Conservation (phyloP, 1,140 invertebrate species). For the Heterodera schachtii region DNA sequence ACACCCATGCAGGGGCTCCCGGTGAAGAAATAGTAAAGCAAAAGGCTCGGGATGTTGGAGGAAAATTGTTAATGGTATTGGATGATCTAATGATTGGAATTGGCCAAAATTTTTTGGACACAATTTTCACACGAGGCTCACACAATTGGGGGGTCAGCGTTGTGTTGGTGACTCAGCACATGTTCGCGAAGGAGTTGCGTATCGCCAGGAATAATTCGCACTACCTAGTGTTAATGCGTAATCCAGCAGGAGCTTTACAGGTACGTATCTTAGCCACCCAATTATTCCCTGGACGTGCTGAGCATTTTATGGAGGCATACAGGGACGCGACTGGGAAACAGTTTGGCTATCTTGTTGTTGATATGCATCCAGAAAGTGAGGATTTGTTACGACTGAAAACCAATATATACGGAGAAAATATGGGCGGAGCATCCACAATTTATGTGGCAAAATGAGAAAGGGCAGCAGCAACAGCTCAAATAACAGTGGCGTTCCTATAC, state of each 20-base stretch:
- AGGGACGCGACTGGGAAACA: slow-evolving; percentile 27
- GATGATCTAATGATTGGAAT: slow-evolving; percentile 36
- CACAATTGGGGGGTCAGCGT: slow-evolving; percentile 43
- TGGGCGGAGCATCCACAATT: slow-evolving; percentile 14
- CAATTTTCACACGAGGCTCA: slow-evolving; percentile 32
- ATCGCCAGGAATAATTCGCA: slow-evolving; percentile 40
- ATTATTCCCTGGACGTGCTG: slow-evolving; percentile 34
- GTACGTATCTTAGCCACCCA: slow-evolving; percentile 34
- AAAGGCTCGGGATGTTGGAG: neutral
- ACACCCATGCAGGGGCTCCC: slow-evolving; percentile 28
- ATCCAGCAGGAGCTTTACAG: slow-evolving; percentile 33
- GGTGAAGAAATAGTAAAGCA: slow-evolving; percentile 13
- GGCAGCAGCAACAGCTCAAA: neutral
- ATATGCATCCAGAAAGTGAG: slow-evolving; percentile 31
- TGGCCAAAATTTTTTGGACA: slow-evolving; percentile 35
- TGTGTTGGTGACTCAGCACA: slow-evolving; percentile 36
- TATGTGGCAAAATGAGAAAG: slow-evolving; percentile 35
- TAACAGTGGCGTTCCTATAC: neutral
- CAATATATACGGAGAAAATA: slow-evolving; percentile 21
- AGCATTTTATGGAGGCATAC: slow-evolving; percentile 30
- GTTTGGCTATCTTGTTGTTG: slow-evolving; percentile 30
- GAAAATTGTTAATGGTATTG: slow-evolving; percentile 25
- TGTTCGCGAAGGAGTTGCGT: slow-evolving; percentile 43
- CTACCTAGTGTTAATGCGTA: slow-evolving; percentile 42
- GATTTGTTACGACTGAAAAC: slow-evolving; percentile 23